Conservation (phyloP, 1,140 invertebrate genomes). For the Trichonephila clavipes region DNA sequence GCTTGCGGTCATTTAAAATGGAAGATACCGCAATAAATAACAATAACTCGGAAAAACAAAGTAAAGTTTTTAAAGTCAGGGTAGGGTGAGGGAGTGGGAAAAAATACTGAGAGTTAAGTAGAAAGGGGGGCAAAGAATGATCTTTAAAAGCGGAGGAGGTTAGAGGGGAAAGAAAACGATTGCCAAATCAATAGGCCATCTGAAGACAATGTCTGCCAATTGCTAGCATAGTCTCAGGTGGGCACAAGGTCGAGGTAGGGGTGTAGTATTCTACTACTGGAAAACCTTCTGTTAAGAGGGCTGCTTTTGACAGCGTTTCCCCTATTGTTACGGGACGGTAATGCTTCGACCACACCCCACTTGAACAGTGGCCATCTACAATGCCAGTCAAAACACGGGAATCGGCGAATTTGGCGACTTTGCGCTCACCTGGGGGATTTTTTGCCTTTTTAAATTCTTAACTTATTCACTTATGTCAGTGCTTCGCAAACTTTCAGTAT, state of each 20-base stretch:
- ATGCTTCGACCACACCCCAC: conserved; percentile 40
- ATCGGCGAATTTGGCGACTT: neutral
- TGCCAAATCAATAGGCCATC: conserved; percentile 37
- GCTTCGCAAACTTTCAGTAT: too few species aligned
- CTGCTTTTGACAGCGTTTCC: conserved; percentile 42
- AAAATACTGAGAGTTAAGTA: neutral
- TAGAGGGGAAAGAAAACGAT: neutral
- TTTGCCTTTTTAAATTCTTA: neutral
- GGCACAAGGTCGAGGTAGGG: neutral
- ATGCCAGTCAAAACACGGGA: neutral
- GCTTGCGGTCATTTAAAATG: neutral
- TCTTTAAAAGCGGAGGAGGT: neutral
- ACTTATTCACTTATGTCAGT: too few species aligned
- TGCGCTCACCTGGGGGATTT: neutral
- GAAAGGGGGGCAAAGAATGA: neutral
- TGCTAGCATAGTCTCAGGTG: neutral
- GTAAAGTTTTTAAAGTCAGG: neutral
- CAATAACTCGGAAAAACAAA: conserved; percentile 25
- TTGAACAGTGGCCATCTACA: conserved; percentile 34
- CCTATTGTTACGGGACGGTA: conserved; percentile 44
- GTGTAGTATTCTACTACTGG: neutral
- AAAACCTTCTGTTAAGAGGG: conserved; percentile 1
- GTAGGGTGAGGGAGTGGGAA: neutral
- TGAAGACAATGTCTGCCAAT: conserved; percentile 56
- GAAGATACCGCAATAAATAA: conserved; percentile 22